Conservation (phyloP, 2,797 vertebrate genomes). For the Mionectes olivaceus region DNA sequence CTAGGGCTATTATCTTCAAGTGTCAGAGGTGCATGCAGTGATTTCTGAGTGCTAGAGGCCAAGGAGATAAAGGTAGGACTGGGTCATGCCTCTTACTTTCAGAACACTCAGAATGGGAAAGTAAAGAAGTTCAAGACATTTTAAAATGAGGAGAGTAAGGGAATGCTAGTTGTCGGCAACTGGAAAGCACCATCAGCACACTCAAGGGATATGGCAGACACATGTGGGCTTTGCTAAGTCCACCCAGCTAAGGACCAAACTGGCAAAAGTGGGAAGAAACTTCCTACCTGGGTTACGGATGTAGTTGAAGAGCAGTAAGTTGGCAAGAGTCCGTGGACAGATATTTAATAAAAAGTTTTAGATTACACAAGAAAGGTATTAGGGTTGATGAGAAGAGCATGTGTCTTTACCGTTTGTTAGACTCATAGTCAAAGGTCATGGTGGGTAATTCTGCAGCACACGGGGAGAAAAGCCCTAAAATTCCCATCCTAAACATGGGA, state of each 20-base stretch:
- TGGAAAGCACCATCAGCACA: neutral
- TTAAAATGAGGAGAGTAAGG: neutral
- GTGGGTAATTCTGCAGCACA: neutral
- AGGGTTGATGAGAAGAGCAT: neutral
- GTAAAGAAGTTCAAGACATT: neutral
- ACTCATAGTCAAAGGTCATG: neutral
- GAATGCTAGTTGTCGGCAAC: neutral
- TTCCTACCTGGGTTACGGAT: neutral
- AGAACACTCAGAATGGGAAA: neutral
- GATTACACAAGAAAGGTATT: neutral
- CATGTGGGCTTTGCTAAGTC: neutral
- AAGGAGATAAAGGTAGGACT: neutral
- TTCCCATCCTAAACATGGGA: neutral
- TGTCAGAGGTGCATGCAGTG: neutral
- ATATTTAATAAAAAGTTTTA: neutral
- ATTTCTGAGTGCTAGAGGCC: neutral
- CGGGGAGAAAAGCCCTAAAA: neutral
- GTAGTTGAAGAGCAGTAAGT: neutral
- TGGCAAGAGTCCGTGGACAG: neutral
- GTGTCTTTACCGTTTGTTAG: neutral
- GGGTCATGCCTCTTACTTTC: neutral
- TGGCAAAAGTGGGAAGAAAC: neutral
- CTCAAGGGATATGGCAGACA: neutral
- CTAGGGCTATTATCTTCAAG: neutral
- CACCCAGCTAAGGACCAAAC: neutral